Conservation (phyloP, 2,888 invertebrate species). For the Leptopilina myrica region DNA sequence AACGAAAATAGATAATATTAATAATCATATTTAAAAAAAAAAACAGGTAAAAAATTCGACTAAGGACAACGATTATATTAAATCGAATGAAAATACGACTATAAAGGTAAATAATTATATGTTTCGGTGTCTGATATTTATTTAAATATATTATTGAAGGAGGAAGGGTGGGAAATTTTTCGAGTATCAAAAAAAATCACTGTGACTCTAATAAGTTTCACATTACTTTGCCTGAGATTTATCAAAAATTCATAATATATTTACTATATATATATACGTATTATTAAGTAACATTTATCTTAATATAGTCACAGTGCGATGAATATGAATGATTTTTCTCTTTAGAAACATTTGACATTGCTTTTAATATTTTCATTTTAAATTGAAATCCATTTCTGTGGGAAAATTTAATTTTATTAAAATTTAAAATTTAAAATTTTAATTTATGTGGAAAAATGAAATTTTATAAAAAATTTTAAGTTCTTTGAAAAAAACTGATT, state of each 20-base stretch:
- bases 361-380: too few species aligned
- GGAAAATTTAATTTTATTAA: too few species aligned
- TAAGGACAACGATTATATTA: slow-evolving; percentile 58
- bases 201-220: slow-evolving; percentile 29
- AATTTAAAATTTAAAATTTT: background rate
- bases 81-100: slow-evolving; percentile 45
- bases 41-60: slow-evolving; percentile 59
- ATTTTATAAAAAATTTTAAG: too few species aligned
- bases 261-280: background rate
- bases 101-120: background rate
- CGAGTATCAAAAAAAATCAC: background rate
- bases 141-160: too few species aligned
- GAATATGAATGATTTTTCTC: background rate
- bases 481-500: background rate
- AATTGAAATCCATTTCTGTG: too few species aligned
- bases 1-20: slow-evolving; percentile 40
- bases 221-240: slow-evolving; percentile 17
- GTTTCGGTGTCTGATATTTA: slow-evolving; percentile 2
- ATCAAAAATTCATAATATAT: slow-evolving; percentile 15
- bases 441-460: too few species aligned
- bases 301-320: slow-evolving; percentile 5
- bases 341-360: too few species aligned
- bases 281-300: slow-evolving; percentile 5
- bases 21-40: slow-evolving; percentile 50
- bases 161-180: background rate